Conservation (phyloP, 1,140 invertebrate genomes). For the Micrasema minimum region DNA sequence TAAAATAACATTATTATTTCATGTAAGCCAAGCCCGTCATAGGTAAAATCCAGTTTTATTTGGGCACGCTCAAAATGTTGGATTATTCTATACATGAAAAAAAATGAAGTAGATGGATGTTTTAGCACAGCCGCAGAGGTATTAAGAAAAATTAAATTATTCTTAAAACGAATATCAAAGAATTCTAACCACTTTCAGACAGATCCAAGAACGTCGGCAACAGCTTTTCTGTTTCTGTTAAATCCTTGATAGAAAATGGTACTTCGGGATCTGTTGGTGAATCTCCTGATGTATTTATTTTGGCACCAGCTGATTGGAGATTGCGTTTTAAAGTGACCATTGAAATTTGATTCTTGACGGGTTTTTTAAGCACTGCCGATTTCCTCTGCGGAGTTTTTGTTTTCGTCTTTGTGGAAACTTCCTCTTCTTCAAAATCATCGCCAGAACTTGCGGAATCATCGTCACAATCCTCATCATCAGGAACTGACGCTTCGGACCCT, state of each 20-base stretch:
- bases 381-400: constrained; percentile 16
- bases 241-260: constrained; percentile 61
- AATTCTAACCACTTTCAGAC: constrained; percentile 63
- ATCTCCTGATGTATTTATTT: constrained; percentile 53
- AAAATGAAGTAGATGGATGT: too few relatives aligned
- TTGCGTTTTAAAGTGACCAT: constrained; percentile 27
- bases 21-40: too few relatives aligned
- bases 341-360: constrained; percentile 3
- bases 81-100: too few relatives aligned
- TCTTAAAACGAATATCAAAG: too few relatives aligned
- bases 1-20: too few relatives aligned
- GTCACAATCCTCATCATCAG: constrained; percentile 43
- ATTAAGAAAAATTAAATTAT: too few relatives aligned
- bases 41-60: too few relatives aligned
- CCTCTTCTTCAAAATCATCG: constrained; percentile 38
- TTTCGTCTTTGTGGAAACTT: constrained; percentile 6
- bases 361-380: constrained; percentile 7
- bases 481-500: constrained; percentile 63
- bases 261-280: constrained; percentile 56
- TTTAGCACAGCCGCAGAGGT: too few relatives aligned
- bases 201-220: constrained; percentile 63
- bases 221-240: constrained; percentile 63
- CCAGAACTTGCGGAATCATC: constrained; percentile 43
- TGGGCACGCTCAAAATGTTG: too few relatives aligned
- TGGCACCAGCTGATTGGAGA: constrained; percentile 15